Conservation (phyloP, 53 echinoderm and acorn worm species). For the Actinopyga echinites region DNA sequence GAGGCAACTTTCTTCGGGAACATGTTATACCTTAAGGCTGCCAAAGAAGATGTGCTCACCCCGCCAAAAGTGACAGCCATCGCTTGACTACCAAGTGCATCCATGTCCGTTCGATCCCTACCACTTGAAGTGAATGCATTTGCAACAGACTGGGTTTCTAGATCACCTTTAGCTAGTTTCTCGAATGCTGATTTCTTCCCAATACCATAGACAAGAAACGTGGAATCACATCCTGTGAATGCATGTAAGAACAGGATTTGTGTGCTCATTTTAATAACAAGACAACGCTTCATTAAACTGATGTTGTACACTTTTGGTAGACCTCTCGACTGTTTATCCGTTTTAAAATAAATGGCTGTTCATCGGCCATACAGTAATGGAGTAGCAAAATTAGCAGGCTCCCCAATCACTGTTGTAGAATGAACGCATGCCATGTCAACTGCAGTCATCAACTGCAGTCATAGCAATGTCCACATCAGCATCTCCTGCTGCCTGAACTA, state of each 20-base stretch:
- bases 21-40: background rate
- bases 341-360: background rate
- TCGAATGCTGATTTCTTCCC: background rate
- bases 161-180: background rate
- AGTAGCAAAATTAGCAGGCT: too few species aligned
- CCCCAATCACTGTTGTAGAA: too few species aligned
- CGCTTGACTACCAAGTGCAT: background rate
- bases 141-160: background rate
- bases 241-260: background rate
- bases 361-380: too few species aligned
- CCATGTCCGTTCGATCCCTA: background rate
- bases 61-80: constrained; percentile 24
- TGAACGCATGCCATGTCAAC: too few species aligned
- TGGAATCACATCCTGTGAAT: background rate
- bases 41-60: constrained; percentile 11
- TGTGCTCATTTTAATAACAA: background rate
- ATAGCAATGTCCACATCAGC: background rate
- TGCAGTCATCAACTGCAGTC: too few species aligned
- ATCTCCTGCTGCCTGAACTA: background rate
- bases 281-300: background rate
- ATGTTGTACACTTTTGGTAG: constrained; percentile 4
- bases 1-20: background rate
- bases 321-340: background rate
- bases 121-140: background rate
- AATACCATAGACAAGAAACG: background rate